Base-by-base conservation (phyloP, 37 sponge, comb jelly and placozoan species). In the Amphimedon queenslandica region DNA sequence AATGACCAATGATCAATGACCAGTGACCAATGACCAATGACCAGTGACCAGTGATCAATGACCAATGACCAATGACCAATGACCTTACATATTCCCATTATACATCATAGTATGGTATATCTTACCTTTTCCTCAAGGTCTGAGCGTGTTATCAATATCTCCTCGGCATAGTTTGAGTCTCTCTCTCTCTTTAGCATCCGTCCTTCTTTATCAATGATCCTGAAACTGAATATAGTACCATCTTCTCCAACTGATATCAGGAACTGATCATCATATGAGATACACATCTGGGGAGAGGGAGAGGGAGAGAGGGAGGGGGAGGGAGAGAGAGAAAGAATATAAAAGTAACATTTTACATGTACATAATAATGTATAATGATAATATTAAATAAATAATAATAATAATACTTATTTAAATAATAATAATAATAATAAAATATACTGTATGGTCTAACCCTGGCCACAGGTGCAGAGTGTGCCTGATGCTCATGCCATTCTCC, bases 121-220 rank as follows among this genome's bases (percentile, higher is more conserved):
- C 70, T 13, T 40, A 89, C 92, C 84, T 94, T 94, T 57, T 97
- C 98, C 42, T 97, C 89, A 23, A 97, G 82, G 71, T 94, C 95
- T 55, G 92, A 79, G 66, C 91, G 94, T 30, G 95, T 91, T 53
- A 97, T 85, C 20, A 97, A 73, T 23, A 97, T 88, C 64, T 97
- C 98, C 75, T 97, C 95, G 40, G 98, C 82, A 66, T 86, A 94
- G 5, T 66, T 37, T 18, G 88, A 73, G 55, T 96, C 98, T 64
- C 82, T 92, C 35, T 94, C 98, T 61, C 83, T 76, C 66, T 79
- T 86, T 40, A 92, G 42, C 61, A 60, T 60, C 20, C 95, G 64
- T 2, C 92, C 92, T 20, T 97, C 98, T 56, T 91, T 94, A 74
- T 94, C 98, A 30, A 40, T 75, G 20, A 94, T 82, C 41, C 75